Percentiles rank a stretch among this genome's conserved stretches.
phyloP scores from a whole-genome alignment of 2,888 invertebrate genomes.

The Melinaea menophilus region DNA sequence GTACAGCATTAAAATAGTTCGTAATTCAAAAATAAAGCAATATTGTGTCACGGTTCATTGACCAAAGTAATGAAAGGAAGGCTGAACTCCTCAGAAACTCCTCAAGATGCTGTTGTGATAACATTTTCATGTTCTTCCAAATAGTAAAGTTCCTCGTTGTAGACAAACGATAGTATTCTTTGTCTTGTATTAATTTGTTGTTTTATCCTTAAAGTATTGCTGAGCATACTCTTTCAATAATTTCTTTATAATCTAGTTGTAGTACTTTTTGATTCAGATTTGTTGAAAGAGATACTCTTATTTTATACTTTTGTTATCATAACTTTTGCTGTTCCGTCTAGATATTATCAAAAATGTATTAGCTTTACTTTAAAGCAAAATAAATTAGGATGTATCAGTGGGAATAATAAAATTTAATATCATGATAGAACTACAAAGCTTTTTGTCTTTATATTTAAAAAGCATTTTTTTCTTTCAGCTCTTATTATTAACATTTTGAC shows the following conservation, averaged over 20 bases:
- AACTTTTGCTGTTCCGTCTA: no score
- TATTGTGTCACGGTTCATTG: conserved; percentile 42
- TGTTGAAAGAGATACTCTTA: no score
- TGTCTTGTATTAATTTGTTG: conserved; percentile 14
- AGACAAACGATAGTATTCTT: conserved; percentile 10
- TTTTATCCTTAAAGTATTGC: conserved; percentile 11
- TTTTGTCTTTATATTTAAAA: no score
- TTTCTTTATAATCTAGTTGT: conserved; percentile 1
- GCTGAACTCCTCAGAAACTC: conserved; percentile 37
- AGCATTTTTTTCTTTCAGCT: conserved; percentile 20
- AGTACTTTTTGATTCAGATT: no score
- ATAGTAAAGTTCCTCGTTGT: conserved; percentile 15
- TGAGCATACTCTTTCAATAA: conserved; percentile 13
- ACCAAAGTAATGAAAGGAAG: conserved; percentile 47
- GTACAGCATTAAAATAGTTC: conserved; percentile 31
- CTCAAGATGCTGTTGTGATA: conserved; percentile 46
- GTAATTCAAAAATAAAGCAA: conserved; percentile 40
- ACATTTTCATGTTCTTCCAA: conserved; percentile 44
- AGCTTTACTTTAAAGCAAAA: no score
- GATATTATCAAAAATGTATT: no score
- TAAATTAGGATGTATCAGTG: no score
- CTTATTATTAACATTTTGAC: conserved; percentile 30
- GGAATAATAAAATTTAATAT: no score
- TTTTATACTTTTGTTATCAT: no score
- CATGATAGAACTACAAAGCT: no score